A percentile compares a stretch with the other conserved stretches of the same genome.
Evolutionary conservation across 2,888 invertebrate species (phyloP).

Genomic region (Oscheius sp.): DNA sequence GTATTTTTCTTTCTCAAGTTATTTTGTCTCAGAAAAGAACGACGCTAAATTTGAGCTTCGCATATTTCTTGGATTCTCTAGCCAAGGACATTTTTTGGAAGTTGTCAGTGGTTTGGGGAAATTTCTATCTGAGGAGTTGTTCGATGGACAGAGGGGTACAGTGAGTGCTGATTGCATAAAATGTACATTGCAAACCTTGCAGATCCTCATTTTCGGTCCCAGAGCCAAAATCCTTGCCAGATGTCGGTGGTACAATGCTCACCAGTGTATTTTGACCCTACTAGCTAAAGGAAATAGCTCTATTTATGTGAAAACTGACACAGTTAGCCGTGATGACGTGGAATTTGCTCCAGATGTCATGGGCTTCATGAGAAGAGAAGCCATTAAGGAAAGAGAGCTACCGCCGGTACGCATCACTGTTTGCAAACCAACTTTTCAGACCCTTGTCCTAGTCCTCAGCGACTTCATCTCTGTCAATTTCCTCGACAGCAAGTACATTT

Average conservation of each 20-base stretch:
- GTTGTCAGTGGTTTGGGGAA: conserved; percentile 20
- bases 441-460: conserved; percentile 23
- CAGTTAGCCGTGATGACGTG: conserved; percentile 19
- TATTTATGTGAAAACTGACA: conserved; percentile 19
- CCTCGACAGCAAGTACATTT: conserved; percentile 17
- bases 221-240: neutral
- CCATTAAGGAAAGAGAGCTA: neutral
- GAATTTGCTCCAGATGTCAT: conserved; percentile 33
- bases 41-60: conserved; percentile 2
- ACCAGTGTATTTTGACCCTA: conserved; percentile 18
- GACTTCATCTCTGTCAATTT: conserved; percentile 34
- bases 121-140: conserved; percentile 8
- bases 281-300: conserved; percentile 11
- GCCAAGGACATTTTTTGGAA: conserved; percentile 3
- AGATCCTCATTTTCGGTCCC: conserved; percentile 16
- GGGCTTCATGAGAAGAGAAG: conserved; percentile 32
- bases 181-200: neutral
- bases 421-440: conserved; percentile 1
- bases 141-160: conserved; percentile 15
- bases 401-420: neutral
- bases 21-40: neutral
- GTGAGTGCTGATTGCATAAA: neutral
- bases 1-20: neutral
- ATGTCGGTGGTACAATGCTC: conserved; percentile 18
- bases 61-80: conserved; percentile 20